Evolutionary conservation across 2,888 invertebrate species (phyloP), one percentile per base, ranked within the genome.

Genomic region (Nipponacmea schrenckii): DNA sequence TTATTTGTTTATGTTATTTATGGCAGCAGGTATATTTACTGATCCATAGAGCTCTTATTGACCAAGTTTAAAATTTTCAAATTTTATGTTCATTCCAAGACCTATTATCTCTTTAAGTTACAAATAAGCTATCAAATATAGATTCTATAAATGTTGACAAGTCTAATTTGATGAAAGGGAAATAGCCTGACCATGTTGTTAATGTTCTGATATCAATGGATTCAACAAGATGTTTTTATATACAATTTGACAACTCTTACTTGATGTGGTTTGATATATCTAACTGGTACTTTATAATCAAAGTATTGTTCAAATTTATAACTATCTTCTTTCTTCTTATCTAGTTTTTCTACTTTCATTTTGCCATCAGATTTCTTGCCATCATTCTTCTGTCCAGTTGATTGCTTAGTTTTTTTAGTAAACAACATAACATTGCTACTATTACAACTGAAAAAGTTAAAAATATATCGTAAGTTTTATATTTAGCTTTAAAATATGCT

Each of bases 261-360:
- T 89, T 96, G 96, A 90, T 96, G 94, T 0, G 96, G 93, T 87
- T 94, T 94, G 3, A 96, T 91, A 85, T 90, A 90, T 48, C 91
- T 91, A 5, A 92, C 90, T 5, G 91, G 90, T 63, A 91, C 90
- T 81, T 91, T 92, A 90, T 93, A 96, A 71, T 94, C 92, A 85
- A 93, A 94, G 90, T 96, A 96, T 77, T 91, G 90, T 85, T 94
- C 92, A 89, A 93, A 96, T 85, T 95, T 96, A n/a, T 91, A 90
- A 74, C 88, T 86, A 62, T 90, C 88, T n/a, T 72, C 74, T n/a
- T 70, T 73, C 15, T 46, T 62, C 26, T n/a, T 50, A 27, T 64
- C 68, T 26, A n/a, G 45, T 45, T 68, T 75, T 56, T 24, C 64
- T 71, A 76, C 73, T 44, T 70, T 48, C n/a, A 63, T 66, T 50